These are phyloP conservation scores for Pogonomyrmex barbatus DNA, from an alignment of 1,140 invertebrate genomes.

Conservation along the genomic window DNA sequence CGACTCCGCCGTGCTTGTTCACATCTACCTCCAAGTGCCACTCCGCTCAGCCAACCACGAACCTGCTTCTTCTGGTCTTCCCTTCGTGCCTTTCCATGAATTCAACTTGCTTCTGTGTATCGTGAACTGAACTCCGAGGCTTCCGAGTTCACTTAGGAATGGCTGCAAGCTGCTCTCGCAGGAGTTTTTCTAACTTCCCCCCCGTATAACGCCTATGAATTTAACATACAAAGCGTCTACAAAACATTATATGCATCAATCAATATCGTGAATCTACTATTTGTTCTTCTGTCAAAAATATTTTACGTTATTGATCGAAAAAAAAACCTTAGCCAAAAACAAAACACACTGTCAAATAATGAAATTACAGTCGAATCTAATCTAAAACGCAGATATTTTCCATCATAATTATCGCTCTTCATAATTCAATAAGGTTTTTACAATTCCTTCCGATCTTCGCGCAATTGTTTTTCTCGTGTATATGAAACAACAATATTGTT, in stretches of 20 bases:
- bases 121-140: conserved; percentile 80
- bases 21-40: conserved; percentile 71
- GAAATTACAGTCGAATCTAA: neutral
- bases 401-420: neutral
- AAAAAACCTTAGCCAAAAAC: neutral
- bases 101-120: conserved; percentile 77
- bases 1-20: conserved; percentile 59
- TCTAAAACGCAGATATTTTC: neutral
- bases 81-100: conserved; percentile 77
- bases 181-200: neutral
- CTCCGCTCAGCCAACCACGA: conserved; percentile 68
- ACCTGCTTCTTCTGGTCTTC: conserved; percentile 77
- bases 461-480: no score
- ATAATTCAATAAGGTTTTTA: neutral
- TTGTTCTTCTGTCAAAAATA: neutral
- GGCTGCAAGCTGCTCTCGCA: conserved; percentile 67
- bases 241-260: neutral
- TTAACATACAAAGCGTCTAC: neutral
- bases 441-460: neutral
- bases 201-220: neutral
- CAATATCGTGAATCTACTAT: neutral
- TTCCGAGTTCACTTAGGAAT: conserved; percentile 77
- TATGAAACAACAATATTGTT: conserved; percentile 53
- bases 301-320: neutral
- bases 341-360: no score